Evolutionary conservation across 2,888 invertebrate genomes (phyloP), one percentile per base, ranked within the genome.

Genomic region (Panopea generosa): DNA sequence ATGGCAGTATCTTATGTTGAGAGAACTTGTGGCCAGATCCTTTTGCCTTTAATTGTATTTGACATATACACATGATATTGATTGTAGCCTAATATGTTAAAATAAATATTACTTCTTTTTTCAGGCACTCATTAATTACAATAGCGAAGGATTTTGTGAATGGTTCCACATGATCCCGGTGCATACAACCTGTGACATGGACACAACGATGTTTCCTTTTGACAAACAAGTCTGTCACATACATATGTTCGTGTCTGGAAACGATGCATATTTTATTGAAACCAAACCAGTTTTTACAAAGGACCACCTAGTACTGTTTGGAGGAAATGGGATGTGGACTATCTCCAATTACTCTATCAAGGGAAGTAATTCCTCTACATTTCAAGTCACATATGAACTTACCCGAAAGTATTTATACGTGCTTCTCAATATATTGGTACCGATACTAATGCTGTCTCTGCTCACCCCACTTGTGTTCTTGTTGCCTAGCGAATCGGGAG

Each of bases 401-500:
- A 24, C 40, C n/a, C 59, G 68, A 26, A 59, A 60, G 27, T 60
- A 59, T 7, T 27, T 68, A 24, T 68, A 60, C 43, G 53, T 68
- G 59, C 24, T 68, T 2, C 38, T 68, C 6, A 68, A 68, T 27
- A 52, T 68, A 20, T n/a, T 68, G 43, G 20, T 61, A 14, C 69
- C 69, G 0, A 69, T 69, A 6, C 52, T 60, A 7, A 49, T 61
- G 0, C 47, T 69, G 18, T 53, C 61, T 7, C 33, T 69, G 20
- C 33, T 69, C 16, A 61, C 61, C 2, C 61, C 61, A 9, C 11
- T 69, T 0, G 69, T 69, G 22, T 69, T 69, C 29, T 14, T 62
- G 11, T 27, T 69, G 45, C 69, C 69, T 0, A 62, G 33, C n/a
- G 52, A 61, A 16, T 61, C 69, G 14, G n/a, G n/a, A n/a, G 69